These are phyloP conservation scores for Carassius carassius DNA, from an alignment of 2,113 vertebrate genomes.

Conservation along the genomic window DNA sequence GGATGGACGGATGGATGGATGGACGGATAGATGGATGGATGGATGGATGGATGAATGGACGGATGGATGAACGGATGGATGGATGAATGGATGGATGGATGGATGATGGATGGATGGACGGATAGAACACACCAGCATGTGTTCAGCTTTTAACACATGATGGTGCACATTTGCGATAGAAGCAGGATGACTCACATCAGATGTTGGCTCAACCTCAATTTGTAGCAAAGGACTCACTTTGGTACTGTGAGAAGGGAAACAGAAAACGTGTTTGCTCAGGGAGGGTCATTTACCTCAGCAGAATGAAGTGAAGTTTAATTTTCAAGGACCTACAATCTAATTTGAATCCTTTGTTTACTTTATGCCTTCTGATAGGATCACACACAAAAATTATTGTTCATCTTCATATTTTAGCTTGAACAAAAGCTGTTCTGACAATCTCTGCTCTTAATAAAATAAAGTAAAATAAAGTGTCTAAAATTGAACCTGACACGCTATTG, in stretches of 20 bases:
- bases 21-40: no score
- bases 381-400: neutral
- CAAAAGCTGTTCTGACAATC: neutral
- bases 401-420: neutral
- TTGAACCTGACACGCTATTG: neutral
- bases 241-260: conserved; percentile 74
- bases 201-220: conserved; percentile 97
- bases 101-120: no score
- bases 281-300: conserved; percentile 8
- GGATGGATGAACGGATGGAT: no score
- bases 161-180: neutral
- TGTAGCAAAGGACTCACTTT: conserved; percentile 95
- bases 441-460: neutral
- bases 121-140: no score
- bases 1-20: neutral
- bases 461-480: neutral
- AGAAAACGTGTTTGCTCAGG: conserved; percentile 4
- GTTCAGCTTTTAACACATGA: neutral
- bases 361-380: neutral
- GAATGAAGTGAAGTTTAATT: neutral
- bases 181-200: conserved; percentile 83
- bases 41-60: no score
- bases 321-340: neutral
- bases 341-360: conserved; percentile 12
- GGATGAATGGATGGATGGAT: no score